phyloP scores from a whole-genome alignment of 30 jellyfish, hydroid and myxozoan genomes.

The Pelagia noctiluca region DNA sequence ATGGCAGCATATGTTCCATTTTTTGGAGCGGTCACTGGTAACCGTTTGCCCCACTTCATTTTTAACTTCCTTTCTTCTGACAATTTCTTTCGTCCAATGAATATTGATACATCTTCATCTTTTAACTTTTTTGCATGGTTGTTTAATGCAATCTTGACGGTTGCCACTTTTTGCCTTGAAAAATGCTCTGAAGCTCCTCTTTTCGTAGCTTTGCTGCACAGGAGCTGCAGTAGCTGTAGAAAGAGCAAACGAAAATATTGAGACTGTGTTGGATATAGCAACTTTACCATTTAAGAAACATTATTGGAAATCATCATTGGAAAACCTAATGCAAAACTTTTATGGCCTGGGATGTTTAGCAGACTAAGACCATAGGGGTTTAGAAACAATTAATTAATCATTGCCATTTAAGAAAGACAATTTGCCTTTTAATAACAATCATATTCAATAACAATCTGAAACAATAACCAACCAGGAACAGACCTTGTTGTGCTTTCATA shows the following conservation, averaged over 20 bases:
- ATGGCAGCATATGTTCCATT: conserved; percentile 30
- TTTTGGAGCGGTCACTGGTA: conserved; percentile 10
- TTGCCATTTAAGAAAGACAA: background rate
- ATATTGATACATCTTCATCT: conserved; percentile 7
- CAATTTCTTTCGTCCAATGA: conserved; percentile 31
- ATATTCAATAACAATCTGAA: no score
- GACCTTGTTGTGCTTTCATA: no score
- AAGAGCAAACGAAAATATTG: conserved; percentile 13
- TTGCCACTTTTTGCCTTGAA: conserved; percentile 38
- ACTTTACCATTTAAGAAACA: background rate
- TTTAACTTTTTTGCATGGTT: conserved; percentile 20
- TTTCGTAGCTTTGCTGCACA: background rate
- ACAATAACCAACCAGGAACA: background rate
- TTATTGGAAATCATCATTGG: background rate
- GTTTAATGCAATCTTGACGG: conserved; percentile 16
- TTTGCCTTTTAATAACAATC: background rate
- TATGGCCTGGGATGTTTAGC: background rate
- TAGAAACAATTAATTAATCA: background rate
- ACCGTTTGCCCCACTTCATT: conserved; percentile 46
- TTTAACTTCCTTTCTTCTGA: conserved; percentile 22
- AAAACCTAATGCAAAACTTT: background rate
- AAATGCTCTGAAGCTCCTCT: conserved; percentile 34
- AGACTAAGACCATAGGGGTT: background rate
- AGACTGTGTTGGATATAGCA: conserved; percentile 22
- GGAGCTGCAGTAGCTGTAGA: conserved; percentile 11